Evolutionary conservation across 2,113 vertebrate species (phyloP).

Genomic region (Tenrec ecaudatus): DNA sequence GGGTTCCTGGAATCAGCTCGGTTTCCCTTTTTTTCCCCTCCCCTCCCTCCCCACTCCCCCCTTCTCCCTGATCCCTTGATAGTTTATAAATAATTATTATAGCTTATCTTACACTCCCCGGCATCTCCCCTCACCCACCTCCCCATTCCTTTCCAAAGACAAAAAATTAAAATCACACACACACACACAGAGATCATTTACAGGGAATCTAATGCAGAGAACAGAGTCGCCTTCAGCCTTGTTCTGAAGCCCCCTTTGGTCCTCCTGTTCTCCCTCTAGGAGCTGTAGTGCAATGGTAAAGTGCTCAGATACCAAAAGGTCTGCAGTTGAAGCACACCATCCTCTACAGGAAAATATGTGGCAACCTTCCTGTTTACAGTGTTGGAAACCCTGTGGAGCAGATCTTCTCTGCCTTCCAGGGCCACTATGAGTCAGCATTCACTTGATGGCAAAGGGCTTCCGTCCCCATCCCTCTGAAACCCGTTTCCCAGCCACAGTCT

Average conservation of each 20-base stretch:
- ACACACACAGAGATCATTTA: not conserved
- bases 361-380: not conserved
- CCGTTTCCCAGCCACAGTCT: not conserved
- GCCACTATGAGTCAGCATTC: not conserved
- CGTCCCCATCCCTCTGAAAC: not conserved
- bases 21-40: too few relatives aligned
- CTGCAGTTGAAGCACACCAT: not conserved
- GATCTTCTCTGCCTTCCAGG: not conserved
- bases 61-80: too few relatives aligned
- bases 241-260: not conserved
- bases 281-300: not conserved
- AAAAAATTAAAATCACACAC: not conserved
- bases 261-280: not conserved
- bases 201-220: not conserved
- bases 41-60: too few relatives aligned
- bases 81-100: too few relatives aligned
- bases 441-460: not conserved
- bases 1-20: too few relatives aligned
- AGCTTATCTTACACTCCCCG: too few relatives aligned
- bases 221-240: not conserved
- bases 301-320: not conserved
- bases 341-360: not conserved
- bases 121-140: too few relatives aligned
- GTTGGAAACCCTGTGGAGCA: not conserved
- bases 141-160: not conserved